Base-by-base conservation (phyloP, 2,113 vertebrate species). In the Prietella phreatophila region DNA sequence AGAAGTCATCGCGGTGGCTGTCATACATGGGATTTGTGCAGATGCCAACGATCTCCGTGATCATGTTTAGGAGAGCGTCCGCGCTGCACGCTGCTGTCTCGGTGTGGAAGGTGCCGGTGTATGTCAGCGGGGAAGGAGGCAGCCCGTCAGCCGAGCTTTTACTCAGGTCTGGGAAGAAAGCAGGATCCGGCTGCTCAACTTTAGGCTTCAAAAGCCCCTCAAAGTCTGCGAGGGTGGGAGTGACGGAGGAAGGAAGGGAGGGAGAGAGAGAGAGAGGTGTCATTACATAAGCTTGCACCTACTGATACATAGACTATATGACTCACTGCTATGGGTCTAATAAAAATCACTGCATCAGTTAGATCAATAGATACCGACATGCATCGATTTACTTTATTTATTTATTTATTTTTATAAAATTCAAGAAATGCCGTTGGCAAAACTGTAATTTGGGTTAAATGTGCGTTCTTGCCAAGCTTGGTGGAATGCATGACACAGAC, bases 21-120 rank as follows among this genome's bases (percentile, higher is more conserved):
- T 96, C 95, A 0, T 94, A 89, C 33, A 93, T 92, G 36, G 96
- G 75, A 75, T 96, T 96, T 0, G 96, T 96, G 69, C 97, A 97
- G 90, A 98, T 96, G 13, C 97, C 98, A 27, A 99, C 94, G 88
- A 99, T 99, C 65, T 98, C 98, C 0, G 98, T 97, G 95, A 99
- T 98, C 93, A 99, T 95, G 93, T 95, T 98, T 93, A 99, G 97
- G 90, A 99, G 97, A 4, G 97, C 96, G 91, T 99, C 97, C 8
- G 96, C 96, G 82, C 97, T 97, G 93, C 96, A 97, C n/a, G 92
- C 30, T 0, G 94, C 94, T 0, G 96, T 92, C 89, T 98, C 97
- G 56, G 88, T 36, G 93, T 97, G 97, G 94, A 98, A 98, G 93
- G 95, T 95, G 85, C 96, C 96, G 7, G 94, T 95, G 95, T 97